phyloP scores from a whole-genome alignment of 2,113 vertebrate genomes.

The Tretioscincus oriximinensis region DNA sequence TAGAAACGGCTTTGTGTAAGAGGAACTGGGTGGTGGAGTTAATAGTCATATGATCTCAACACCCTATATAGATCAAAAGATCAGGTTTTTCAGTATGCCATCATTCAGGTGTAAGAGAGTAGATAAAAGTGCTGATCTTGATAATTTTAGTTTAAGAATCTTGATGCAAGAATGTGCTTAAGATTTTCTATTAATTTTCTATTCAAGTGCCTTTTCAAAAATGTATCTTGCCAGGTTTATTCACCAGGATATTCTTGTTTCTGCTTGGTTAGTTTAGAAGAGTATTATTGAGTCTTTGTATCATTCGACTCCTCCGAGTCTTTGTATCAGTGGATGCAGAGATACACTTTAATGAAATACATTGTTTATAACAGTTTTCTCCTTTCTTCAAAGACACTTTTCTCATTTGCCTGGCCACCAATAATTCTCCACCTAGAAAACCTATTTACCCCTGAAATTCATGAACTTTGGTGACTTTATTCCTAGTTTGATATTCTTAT shows the following conservation, averaged over 20 bases:
- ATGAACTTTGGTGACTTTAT: background rate
- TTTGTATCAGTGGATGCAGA: background rate
- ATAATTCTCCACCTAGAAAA: no score
- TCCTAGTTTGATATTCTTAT: background rate
- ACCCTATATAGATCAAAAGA: background rate
- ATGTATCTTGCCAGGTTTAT: constrained; percentile 64
- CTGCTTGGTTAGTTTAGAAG: constrained; percentile 30
- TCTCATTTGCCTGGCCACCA: no score
- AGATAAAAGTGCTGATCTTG: background rate
- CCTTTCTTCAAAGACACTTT: background rate
- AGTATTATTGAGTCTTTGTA: background rate
- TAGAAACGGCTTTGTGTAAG: rapidly evolving
- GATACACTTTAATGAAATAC: background rate
- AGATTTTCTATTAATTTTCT: constrained; percentile 48
- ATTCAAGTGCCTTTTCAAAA: constrained; percentile 50
- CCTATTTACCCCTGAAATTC: background rate
- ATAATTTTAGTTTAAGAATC: no score
- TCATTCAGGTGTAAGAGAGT: background rate
- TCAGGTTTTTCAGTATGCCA: background rate
- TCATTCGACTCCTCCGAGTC: no score
- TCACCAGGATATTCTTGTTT: constrained; percentile 41
- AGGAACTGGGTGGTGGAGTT: background rate
- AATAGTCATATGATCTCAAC: background rate
- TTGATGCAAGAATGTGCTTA: constrained; percentile 5
- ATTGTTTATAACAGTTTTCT: background rate